Conservation (phyloP, 2,113 vertebrate genomes). For the Entelurus aequoreus region DNA sequence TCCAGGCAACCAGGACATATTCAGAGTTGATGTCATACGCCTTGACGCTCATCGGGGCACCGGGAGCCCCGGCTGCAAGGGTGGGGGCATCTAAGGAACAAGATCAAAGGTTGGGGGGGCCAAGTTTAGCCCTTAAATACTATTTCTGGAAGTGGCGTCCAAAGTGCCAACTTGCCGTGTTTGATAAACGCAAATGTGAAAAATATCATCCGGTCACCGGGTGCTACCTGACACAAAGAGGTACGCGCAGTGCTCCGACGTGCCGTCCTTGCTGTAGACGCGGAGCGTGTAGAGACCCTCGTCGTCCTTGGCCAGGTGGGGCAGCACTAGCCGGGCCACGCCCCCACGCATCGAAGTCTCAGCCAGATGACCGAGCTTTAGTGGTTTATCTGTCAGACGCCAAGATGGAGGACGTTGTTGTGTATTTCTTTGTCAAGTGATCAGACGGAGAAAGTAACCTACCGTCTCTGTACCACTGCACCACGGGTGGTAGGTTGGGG, state of each 20-base stretch:
- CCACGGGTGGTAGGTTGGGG: slow-evolving; percentile 79
- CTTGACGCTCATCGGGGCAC: slow-evolving; percentile 88
- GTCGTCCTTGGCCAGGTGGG: slow-evolving; percentile 91
- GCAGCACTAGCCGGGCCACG: slow-evolving; percentile 80
- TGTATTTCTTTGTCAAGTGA: too few relatives aligned
- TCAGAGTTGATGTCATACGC: slow-evolving; percentile 87
- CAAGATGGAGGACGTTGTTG: background rate
- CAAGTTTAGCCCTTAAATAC: background rate
- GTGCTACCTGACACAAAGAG: slow-evolving; percentile 87
- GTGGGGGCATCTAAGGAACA: slow-evolving; percentile 77
- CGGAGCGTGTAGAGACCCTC: slow-evolving; percentile 94
- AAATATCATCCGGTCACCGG: background rate
- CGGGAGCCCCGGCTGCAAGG: slow-evolving; percentile 78
- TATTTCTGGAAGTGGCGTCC: too few relatives aligned
- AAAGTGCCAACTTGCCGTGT: too few relatives aligned
- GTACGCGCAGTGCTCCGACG: slow-evolving; percentile 87
- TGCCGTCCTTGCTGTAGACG: slow-evolving; percentile 82
- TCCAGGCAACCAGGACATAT: slow-evolving; percentile 93
- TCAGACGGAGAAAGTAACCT: slow-evolving; percentile 31
- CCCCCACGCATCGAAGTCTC: slow-evolving; percentile 81
- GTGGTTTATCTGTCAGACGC: slow-evolving; percentile 71
- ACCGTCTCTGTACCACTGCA: slow-evolving; percentile 94
- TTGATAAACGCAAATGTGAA: background rate
- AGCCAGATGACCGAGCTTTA: slow-evolving; percentile 79
- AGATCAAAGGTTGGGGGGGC: background rate